Base-by-base conservation (phyloP, 2,113 vertebrate species). In the Neolamprologus devosi region DNA sequence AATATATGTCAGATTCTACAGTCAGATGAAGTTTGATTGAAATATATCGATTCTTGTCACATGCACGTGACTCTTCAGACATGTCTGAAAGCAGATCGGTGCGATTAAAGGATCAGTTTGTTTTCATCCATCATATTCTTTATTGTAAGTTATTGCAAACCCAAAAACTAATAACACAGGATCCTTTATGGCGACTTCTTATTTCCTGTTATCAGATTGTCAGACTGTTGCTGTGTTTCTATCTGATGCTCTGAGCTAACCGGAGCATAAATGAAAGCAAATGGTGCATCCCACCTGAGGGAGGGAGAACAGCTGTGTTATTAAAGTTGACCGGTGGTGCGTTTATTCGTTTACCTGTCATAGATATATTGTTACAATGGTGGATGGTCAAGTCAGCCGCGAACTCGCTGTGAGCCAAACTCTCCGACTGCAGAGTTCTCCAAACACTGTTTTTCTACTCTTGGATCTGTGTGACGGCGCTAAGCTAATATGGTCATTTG, bases 241-340 rank as follows among this genome's bases (percentile, higher is more conserved):
- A 1, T 75, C 68, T 73, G 68, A 73, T 73, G 68, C 40, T 30
- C 9, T 30, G 40, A 47, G 23, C 23, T 12, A 19, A 47, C 63
- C 13, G 6, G 5, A 73, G 68, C 68, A 73, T 7, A 5, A 47
- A 28, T 47, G 42, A 73, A 28, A 75, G 42, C 16, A n/a, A 47
- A 12, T 78, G 42, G 42, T 30, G 2, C 23, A 11, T 47, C 42
- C 23, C 70, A 78, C 16, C 70, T 2, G 23, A 47, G 70, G 23
- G 68, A 19, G 40, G 13, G 16, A 75, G 14, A 75, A 47, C 70
- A 47, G 70, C 23, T 8, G 37, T 45, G 42, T 49, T 75, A 30
- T 49, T 49, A 49, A 75, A 49, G 40, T 0, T 45, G 0, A 47
- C 40, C 68, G 28, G 0, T 7, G 0, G 40, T 49, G 9, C 42